Evolutionary conservation across 2,888 invertebrate species (phyloP).

Genomic region (Synanthedon andrenaeformis): DNA sequence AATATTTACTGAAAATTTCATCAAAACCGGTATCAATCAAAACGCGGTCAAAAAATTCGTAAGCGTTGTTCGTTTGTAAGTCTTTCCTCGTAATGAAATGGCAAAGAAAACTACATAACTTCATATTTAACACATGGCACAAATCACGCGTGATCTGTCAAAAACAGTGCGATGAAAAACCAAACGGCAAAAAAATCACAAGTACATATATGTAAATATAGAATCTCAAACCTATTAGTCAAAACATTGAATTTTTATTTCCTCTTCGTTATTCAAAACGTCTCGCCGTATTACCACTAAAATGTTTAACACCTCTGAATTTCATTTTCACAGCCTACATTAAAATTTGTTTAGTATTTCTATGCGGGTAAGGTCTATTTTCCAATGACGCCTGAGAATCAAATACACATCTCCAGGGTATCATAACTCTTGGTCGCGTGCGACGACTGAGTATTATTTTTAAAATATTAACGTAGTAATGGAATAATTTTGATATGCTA

Average conservation of each 20-base stretch:
- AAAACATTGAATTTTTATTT: neutral
- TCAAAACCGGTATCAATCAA: too few species aligned
- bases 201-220: too few species aligned
- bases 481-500: slow-evolving; percentile 65
- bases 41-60: too few species aligned
- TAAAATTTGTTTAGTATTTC: slow-evolving; percentile 6
- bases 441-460: slow-evolving; percentile 53
- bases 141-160: too few species aligned
- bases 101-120: too few species aligned
- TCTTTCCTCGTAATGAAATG: too few species aligned
- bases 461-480: slow-evolving; percentile 64
- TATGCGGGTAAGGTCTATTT: slow-evolving; percentile 7
- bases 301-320: slow-evolving; percentile 40
- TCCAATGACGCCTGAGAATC: slow-evolving; percentile 14
- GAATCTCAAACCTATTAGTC: neutral
- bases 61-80: too few species aligned
- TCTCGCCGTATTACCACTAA: slow-evolving; percentile 23
- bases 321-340: slow-evolving; percentile 9
- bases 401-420: slow-evolving; percentile 47
- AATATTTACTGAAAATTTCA: too few species aligned
- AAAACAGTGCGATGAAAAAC: too few species aligned
- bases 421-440: slow-evolving; percentile 59
- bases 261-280: neutral
- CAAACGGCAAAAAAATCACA: too few species aligned
- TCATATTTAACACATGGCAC: too few species aligned